phyloP scores from a whole-genome alignment of 2,797 vertebrate genomes.

The Chaetodon trifasciatus region DNA sequence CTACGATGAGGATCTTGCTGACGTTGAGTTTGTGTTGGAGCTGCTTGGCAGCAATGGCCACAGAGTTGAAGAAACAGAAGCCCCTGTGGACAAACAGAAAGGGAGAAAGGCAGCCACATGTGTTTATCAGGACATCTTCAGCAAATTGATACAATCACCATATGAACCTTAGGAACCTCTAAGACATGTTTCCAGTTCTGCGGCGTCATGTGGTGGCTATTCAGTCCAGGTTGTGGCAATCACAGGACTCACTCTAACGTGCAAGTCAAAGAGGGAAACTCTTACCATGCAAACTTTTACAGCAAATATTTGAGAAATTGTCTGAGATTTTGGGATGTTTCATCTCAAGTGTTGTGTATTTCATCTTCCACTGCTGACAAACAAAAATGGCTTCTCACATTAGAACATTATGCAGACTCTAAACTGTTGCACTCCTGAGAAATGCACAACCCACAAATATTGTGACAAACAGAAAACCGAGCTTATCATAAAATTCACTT shows the following conservation, averaged over 20 bases:
- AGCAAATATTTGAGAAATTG: slow-evolving; percentile 48
- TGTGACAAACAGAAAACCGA: slow-evolving; percentile 60
- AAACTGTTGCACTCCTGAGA: slow-evolving; percentile 38
- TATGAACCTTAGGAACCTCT: slow-evolving; percentile 66
- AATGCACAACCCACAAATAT: slow-evolving; percentile 47
- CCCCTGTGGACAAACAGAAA: slow-evolving; percentile 87
- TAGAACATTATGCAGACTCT: slow-evolving; percentile 47
- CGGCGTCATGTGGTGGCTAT: slow-evolving; percentile 47
- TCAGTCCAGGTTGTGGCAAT: slow-evolving; percentile 58
- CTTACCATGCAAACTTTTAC: slow-evolving; percentile 44
- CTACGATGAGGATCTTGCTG: slow-evolving; percentile 94
- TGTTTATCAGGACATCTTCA: slow-evolving; percentile 69
- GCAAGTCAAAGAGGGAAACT: slow-evolving; percentile 37
- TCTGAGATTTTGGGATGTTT: slow-evolving; percentile 40
- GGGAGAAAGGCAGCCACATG: slow-evolving; percentile 67
- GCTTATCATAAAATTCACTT: slow-evolving; percentile 57
- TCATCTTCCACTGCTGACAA: slow-evolving; percentile 54
- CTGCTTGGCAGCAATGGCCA: slow-evolving; percentile 94
- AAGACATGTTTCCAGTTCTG: slow-evolving; percentile 38
- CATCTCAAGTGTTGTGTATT: slow-evolving; percentile 38
- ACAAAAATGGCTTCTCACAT: slow-evolving; percentile 43
- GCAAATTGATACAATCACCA: slow-evolving; percentile 65
- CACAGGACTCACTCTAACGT: slow-evolving; percentile 24
- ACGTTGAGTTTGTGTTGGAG: slow-evolving; percentile 90
- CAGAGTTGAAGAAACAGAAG: slow-evolving; percentile 94